Evolutionary conservation across 2,113 vertebrate species (phyloP), one percentile per base, ranked within the genome.

Genomic region (Muntiacus muntjak): DNA sequence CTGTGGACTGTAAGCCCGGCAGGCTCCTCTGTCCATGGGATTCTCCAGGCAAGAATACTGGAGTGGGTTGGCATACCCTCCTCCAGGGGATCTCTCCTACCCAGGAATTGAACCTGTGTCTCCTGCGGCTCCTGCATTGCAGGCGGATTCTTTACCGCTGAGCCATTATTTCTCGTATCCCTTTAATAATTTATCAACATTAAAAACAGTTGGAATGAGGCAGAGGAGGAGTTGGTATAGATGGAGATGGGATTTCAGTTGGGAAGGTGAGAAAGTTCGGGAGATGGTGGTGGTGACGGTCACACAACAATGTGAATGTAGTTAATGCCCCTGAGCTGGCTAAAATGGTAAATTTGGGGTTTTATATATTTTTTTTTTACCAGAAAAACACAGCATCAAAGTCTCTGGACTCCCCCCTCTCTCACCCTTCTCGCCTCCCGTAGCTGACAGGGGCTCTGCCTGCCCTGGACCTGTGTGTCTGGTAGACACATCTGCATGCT

Each of bases 231-330:
- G 16, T 40, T 36, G 6, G 40, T 33, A 58, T 40, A 57, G 43
- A 25, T 5, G 12, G 30, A 43, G 6, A 11, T 12, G 1, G 71
- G 33, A 28, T 67, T 55, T 43, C 55, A 26, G 58, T 33, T 4
- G 58, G 83, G 58, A 50, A 11, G 57, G 16, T 6, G 89, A 36
- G 47, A 12, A 33, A 33, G n/a, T 14, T 47, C 58, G 6, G 71
- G 83, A 36, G 58, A 10, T 19, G 82, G 6, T 11, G 15, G 23
- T 54, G 36, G 19, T 76, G 86, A 43, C 1, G 30, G 25, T 25
- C 3, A 21, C 28, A 10, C 17, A 7, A 8, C 13, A 2, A 3
- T 2, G 23, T 9, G 36, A n/a, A 1, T 16, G 6, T 33, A 7
- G 67, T 4, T 12, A 10, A 16, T 7, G n/a, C 52, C 81, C 7